Base-by-base conservation (phyloP, 2,888 invertebrate species). In the Drosophila cyrtoloma region DNA sequence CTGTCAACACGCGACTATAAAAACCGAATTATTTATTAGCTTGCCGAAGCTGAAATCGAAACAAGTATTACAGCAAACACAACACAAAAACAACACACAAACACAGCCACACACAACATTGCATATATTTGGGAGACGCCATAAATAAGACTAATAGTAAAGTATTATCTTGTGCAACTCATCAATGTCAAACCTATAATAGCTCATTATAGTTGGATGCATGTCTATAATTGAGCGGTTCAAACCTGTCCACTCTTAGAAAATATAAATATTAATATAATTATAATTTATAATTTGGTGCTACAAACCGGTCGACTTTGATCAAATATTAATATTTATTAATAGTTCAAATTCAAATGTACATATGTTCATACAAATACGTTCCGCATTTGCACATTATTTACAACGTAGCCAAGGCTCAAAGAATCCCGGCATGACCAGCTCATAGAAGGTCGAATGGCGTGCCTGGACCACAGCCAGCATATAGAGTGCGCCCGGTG, bases 401-500 rank as follows among this genome's bases (percentile, higher is more conserved):
- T 67, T 42, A 33, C 88, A 88, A n/a, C 69, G 64, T 0, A 85
- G 55, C 86, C 86, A 86, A 2, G 83, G 67, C 47, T 86, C 86
- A n/a, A 88, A 66, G 52, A 73, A 68, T 0, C 92, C 93, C 10
- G 82, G 75, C 6, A 90, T 69, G 0, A 86, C 77, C 19, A 91
- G 79, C 62, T 92, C 91, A 66, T 91, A 90, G 76, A 93, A 92
- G n/a, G 81, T 72, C 0, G 91, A 37, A 0, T 84, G 66, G 0
- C 85, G 79, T 3, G 65, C 26, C 5, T 84, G 69, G 4, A 75
- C 82, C 16, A 89, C 81, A 5, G 88, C 73, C 33, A 93, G 72
- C 32, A 75, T 83, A 44, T 88, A 75, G 14, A 79, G 79, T 0
- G 75, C 69, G 30, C 84, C 85, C 0, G 77, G 83, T 0, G 82